Evolutionary conservation across 2,797 vertebrate genomes (phyloP).

Genomic region (Odontamblyopus rebecca): DNA sequence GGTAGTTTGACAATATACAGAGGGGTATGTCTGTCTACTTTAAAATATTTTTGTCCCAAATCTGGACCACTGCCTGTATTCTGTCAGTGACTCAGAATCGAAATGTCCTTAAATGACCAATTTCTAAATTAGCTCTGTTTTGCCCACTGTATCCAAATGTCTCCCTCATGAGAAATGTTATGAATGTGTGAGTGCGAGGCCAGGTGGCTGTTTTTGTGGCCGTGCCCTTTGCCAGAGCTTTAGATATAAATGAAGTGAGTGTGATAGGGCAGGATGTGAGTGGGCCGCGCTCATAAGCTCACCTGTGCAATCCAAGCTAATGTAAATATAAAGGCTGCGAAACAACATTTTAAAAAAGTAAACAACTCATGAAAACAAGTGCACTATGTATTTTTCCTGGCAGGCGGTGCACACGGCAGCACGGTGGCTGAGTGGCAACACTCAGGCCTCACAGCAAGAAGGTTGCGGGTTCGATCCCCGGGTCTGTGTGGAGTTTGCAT

Average conservation of each 20-base stretch:
- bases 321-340: slow-evolving; percentile 8
- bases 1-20: neutral
- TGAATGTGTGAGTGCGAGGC: slow-evolving; percentile 16
- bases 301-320: slow-evolving; percentile 25
- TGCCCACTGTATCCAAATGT: slow-evolving; percentile 15
- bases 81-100: slow-evolving; percentile 3
- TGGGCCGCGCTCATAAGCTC: neutral
- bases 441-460: too few species aligned
- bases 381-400: neutral
- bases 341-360: neutral
- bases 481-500: too few species aligned
- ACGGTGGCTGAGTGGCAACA: too few species aligned
- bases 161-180: slow-evolving; percentile 22
- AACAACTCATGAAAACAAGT: neutral
- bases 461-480: too few species aligned
- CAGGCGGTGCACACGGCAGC: too few species aligned
- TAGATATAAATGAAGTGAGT: slow-evolving; percentile 43
- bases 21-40: neutral
- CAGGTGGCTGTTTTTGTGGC: slow-evolving; percentile 22
- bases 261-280: slow-evolving; percentile 48
- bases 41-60: neutral
- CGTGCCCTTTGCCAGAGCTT: slow-evolving; percentile 11
- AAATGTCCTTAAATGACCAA: slow-evolving; percentile 12
- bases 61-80: slow-evolving; percentile 1
- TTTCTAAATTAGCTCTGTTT: neutral